Evolutionary conservation across 2,113 vertebrate genomes (phyloP).

Genomic region (Alectura lathami): DNA sequence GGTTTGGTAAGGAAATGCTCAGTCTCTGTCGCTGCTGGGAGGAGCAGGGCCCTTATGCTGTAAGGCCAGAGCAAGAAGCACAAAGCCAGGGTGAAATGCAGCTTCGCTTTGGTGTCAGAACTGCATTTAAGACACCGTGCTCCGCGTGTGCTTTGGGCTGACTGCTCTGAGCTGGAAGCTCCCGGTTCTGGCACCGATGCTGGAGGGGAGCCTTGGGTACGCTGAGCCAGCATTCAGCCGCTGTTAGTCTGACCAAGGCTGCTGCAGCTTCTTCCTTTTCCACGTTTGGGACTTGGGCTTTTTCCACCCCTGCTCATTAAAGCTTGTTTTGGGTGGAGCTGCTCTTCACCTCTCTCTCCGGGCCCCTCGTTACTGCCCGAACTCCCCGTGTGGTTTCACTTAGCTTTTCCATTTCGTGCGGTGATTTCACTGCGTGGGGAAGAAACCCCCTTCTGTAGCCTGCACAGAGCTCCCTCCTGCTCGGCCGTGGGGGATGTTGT

Average conservation of each 20-base stretch:
- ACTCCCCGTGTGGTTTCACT: background rate
- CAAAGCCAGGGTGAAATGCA: background rate
- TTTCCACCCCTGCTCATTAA: background rate
- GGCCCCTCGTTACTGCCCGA: background rate
- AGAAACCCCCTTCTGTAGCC: background rate
- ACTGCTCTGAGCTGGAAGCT: background rate
- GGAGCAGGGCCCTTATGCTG: background rate
- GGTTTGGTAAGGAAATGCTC: slow-evolving; percentile 73
- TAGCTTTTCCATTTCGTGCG: too few relatives aligned
- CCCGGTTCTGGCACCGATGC: background rate
- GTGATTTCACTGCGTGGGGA: background rate
- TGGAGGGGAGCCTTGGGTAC: background rate
- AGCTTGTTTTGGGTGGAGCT: background rate
- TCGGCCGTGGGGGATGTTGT: background rate
- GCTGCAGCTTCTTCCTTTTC: background rate
- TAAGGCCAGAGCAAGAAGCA: background rate
- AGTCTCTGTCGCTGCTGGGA: rapidly evolving
- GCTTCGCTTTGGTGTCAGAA: background rate
- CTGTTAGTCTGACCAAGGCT: background rate
- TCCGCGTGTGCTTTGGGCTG: rapidly evolving
- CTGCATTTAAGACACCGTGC: background rate
- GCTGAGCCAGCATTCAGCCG: background rate
- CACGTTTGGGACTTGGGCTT: background rate
- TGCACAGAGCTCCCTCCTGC: background rate
- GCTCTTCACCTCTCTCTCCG: too few relatives aligned